These are phyloP conservation scores for Loxodonta africana DNA, from an alignment of 2,113 vertebrate species.

Conservation along the genomic window DNA sequence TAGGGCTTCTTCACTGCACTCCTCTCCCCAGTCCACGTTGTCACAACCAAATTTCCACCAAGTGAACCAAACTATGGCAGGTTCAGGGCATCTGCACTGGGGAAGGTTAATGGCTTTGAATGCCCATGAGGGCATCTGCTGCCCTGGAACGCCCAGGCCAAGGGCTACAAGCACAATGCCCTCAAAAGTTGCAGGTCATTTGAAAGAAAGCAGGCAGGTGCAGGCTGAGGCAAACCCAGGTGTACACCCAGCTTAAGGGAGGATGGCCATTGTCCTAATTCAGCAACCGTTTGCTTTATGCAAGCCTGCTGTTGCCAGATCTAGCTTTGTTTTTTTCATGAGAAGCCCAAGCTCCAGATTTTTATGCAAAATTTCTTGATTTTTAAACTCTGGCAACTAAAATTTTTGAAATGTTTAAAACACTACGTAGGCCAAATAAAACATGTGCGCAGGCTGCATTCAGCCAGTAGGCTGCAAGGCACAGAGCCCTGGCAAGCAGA, in stretches of 20 bases:
- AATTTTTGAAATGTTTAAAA: slow-evolving; percentile 62
- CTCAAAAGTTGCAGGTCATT: background rate
- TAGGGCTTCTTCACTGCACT: background rate
- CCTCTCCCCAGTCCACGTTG: background rate
- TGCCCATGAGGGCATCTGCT: background rate
- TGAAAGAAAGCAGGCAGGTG: background rate
- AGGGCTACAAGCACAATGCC: background rate
- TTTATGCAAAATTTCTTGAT: slow-evolving; percentile 77
- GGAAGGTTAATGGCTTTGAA: background rate
- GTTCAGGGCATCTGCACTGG: background rate
- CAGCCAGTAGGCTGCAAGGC: background rate
- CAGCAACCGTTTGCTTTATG: background rate
- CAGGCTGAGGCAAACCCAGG: slow-evolving; percentile 31
- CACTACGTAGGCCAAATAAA: slow-evolving; percentile 41
- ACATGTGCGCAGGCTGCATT: background rate
- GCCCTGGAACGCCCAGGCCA: background rate
- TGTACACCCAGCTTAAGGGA: background rate
- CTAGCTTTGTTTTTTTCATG: background rate
- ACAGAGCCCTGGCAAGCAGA: background rate
- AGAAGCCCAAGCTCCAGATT: slow-evolving; percentile 75
- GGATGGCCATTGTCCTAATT: background rate
- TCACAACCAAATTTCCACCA: background rate
- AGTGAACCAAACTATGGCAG: background rate
- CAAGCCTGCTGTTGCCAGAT: slow-evolving; percentile 50
- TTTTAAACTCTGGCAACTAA: slow-evolving; percentile 72